Evolutionary conservation across 2,888 invertebrate species (phyloP), one percentile per base, ranked within the genome.

Genomic region (Polymixis flavicincta): DNA sequence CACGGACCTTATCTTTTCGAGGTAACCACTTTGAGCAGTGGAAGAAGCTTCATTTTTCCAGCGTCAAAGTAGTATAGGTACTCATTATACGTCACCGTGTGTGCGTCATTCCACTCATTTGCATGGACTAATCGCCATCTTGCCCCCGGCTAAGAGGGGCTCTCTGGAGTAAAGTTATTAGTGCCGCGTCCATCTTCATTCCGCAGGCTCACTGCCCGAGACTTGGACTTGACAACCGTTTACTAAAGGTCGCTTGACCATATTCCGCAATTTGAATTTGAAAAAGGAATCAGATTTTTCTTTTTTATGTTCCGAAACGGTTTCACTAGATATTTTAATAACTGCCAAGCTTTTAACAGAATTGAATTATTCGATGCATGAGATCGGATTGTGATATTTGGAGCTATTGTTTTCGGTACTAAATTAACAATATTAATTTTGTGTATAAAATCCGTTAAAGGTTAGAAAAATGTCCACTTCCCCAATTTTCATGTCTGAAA

Each of bases 121-220:
- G 80, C 88, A 89, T 89, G 80, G 45, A 80, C 76, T 87, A 85
- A 86, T 85, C 82, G 74, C 80, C 71, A 72, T 85, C 85, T 85
- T 71, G 85, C 83, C 78, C 69, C 61, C 28, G 64, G 83, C 83
- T 78, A 78, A 82, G 73, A 71, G 82, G n/a, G 68, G 55, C 79
- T 77, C 73, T 77, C 81, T 77, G 72, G 80, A 74, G 80, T 82
- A 72, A 88, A 87, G 85, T 85, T 88, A 88, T 90, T 88, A 88
- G 85, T 83, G 84, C 80, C 77, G 78, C 83, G 89, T 88, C 90
- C 63, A 76, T 90, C 89, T 89, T 87, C 83, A 87, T 89, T 89
- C 86, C 77, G 72, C 82, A 74, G 78, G 82, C 83, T 82, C 76
- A 80, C 78, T 78, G 80, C 80, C 70, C 74, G 63, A 80, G 74